These are phyloP conservation scores for Periophthalmus magnuspinnatus DNA, from an alignment of 2,797 vertebrate species.

Conservation along the genomic window DNA sequence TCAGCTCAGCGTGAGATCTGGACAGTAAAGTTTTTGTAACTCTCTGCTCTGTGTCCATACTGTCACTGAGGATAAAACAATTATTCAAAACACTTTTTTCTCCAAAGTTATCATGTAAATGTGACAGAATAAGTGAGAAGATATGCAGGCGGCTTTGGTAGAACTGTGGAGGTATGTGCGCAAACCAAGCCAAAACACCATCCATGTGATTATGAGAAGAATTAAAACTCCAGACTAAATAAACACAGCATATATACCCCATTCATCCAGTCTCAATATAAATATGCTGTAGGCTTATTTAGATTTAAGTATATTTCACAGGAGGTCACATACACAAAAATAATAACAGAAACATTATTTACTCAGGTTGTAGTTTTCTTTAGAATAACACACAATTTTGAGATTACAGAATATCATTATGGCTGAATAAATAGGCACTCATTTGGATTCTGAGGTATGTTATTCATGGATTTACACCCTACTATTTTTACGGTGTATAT, in stretches of 20 bases:
- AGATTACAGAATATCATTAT: neutral
- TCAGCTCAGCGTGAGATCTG: constrained; percentile 47
- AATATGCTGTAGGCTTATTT: neutral
- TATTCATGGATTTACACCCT: neutral
- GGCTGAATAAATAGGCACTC: neutral
- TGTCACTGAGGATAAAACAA: constrained; percentile 29
- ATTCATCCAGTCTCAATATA: constrained; percentile 17
- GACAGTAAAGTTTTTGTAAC: constrained; percentile 61
- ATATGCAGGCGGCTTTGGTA: neutral
- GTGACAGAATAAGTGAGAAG: neutral
- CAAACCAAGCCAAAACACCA: constrained; percentile 33
- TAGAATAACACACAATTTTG: neutral
- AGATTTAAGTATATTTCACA: neutral
- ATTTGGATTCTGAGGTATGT: neutral
- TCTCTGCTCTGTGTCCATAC: constrained; percentile 36
- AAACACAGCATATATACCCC: constrained; percentile 19
- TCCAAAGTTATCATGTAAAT: neutral
- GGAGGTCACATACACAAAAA: neutral
- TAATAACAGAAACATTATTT: neutral
- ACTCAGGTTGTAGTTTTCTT: neutral
- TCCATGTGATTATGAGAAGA: constrained; percentile 17
- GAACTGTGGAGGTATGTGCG: constrained; percentile 17
- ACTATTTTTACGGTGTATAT: neutral
- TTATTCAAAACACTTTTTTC: neutral
- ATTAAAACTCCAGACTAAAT: constrained; percentile 24